Evolutionary conservation across 2,113 vertebrate species (phyloP), one percentile per base, ranked within the genome.

Genomic region (Psittacula cyanocephala): DNA sequence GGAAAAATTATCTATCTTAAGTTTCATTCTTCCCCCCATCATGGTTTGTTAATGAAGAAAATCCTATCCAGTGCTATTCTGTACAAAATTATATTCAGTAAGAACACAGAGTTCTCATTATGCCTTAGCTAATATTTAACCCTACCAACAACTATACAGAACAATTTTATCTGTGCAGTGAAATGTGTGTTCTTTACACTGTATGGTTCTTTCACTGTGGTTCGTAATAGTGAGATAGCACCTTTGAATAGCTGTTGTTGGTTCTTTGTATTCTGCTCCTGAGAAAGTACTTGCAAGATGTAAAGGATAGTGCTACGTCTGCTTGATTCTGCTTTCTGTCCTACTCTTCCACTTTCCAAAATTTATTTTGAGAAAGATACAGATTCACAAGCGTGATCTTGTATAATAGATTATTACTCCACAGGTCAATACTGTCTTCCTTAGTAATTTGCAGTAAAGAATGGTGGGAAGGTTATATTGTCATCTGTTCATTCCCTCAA

Each of bases 1-100:
- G 77, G 49, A 76, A 88, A 96, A 97, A 95, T 79, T 85, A 92
- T 24, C 86, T 93, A 81, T 85, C 81, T 95, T 78, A 65, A 71
- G 59, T 91, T 95, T 95, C 78, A 70, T 95, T 93, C 75, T 91
- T 91, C 3, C 39, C 28, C 22, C 64, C 62, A 55, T 89, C 74
- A 62, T 62, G 70, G 24, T 31, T 89, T 0, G 0, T 92, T 92
- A 96, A 93, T 91, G 62, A 91, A 91, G 91, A 96, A 85, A 97
- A 89, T 94, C 84, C 89, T 94, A 92, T 85, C 78, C 68, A 74
- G 31, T 87, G 46, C 89, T 74, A 49, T 93, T 97, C 80, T 72
- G 71, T 82, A 80, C 74, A 53, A 52, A 95, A 91, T 49, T 0
- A 85, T 77, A 79, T 37, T 94, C 74, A 41, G 49, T 49, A 79